A percentile compares a stretch with the other conserved stretches of the same genome.
phyloP scores from a whole-genome alignment of 2,797 vertebrate genomes.

The Aldrovandia affinis region DNA sequence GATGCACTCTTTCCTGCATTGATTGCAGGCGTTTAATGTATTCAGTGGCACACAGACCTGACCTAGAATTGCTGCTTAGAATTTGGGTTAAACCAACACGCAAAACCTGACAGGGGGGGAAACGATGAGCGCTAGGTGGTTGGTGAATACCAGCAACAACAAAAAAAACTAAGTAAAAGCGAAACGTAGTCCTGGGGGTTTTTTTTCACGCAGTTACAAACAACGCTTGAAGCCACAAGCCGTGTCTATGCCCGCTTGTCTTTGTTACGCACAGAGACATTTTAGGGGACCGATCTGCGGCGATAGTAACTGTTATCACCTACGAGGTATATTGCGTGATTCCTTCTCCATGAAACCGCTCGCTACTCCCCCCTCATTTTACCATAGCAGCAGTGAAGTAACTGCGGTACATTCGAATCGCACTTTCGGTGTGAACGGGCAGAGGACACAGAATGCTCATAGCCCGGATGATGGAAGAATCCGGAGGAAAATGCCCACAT shows the following conservation, averaged over 20 bases:
- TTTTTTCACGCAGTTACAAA: background rate
- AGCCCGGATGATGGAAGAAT: constrained; percentile 1
- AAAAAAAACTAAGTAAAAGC: constrained; percentile 5
- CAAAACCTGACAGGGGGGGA: constrained; percentile 20
- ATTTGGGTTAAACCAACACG: constrained; percentile 72
- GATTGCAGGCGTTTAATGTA: constrained; percentile 41
- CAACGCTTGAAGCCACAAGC: too few species aligned
- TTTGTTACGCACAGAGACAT: constrained; percentile 9
- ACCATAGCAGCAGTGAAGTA: constrained; percentile 31
- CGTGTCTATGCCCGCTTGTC: background rate
- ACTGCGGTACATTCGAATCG: constrained; percentile 4
- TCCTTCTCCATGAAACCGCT: constrained; percentile 24
- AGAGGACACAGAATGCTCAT: constrained; percentile 18
- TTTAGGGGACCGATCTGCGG: background rate
- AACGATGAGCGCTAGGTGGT: constrained; percentile 20
- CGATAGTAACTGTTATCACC: constrained; percentile 22
- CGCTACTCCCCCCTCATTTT: constrained; percentile 18
- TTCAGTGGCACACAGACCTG: constrained; percentile 77
- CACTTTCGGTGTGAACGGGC: constrained; percentile 1
- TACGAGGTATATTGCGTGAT: constrained; percentile 1
- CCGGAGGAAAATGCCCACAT: constrained; percentile 12
- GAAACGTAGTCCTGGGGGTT: constrained; percentile 3
- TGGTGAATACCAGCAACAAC: constrained; percentile 23
- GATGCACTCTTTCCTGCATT: constrained; percentile 34
- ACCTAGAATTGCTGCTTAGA: constrained; percentile 83